Conservation (phyloP, 2,888 invertebrate genomes). For the Rhogogaster chlorosoma region DNA sequence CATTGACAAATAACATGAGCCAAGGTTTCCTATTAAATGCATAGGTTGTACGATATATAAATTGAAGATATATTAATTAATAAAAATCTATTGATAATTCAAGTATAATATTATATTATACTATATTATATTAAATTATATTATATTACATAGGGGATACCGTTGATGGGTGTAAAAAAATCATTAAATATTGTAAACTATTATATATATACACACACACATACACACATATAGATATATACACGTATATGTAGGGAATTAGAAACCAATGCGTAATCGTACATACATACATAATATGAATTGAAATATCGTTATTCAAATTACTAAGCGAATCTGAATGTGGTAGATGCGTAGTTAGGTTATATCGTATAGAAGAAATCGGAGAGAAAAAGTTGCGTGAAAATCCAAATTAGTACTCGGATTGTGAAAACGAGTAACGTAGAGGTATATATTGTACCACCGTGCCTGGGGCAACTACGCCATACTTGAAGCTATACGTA, state of each 20-base stretch:
- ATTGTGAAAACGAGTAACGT: constrained; percentile 22
- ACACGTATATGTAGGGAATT: background rate
- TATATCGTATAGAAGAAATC: background rate
- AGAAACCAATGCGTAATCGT: background rate
- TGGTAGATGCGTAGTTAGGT: constrained; percentile 3
- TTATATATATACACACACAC: background rate
- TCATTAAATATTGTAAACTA: constrained; percentile 12
- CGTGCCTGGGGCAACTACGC: constrained; percentile 21
- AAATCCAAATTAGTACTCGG: constrained; percentile 10
- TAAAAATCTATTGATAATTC: constrained; percentile 73
- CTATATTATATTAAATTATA: background rate
- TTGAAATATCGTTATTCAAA: background rate
- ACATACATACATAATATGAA: background rate
- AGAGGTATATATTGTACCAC: constrained; percentile 11
- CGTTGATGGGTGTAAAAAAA: constrained; percentile 12
- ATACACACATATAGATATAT: background rate
- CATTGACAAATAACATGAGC: constrained; percentile 66
- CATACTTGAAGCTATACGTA: background rate
- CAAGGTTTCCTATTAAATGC: constrained; percentile 71
- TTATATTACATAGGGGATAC: background rate
- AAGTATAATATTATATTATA: constrained; percentile 1
- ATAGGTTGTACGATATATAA: constrained; percentile 54
- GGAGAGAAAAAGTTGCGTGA: constrained; percentile 24
- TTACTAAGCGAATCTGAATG: constrained; percentile 28
- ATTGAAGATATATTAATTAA: constrained; percentile 17